These are phyloP conservation scores for Reticulitermes speratus DNA, from an alignment of 1,140 invertebrate genomes.

Conservation along the genomic window DNA sequence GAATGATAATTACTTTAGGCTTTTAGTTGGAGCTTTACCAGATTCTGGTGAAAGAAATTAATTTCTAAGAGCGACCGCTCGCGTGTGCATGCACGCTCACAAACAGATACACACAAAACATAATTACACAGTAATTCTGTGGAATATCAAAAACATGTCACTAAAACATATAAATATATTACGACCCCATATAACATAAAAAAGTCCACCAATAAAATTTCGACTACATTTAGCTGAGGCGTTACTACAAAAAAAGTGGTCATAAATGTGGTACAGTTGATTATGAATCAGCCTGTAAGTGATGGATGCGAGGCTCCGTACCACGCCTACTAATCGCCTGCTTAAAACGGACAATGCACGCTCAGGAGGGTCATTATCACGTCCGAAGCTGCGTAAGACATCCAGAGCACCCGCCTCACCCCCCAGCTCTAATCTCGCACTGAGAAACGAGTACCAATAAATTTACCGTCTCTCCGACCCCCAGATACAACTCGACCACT, in stretches of 20 bases:
- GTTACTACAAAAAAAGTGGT: background rate
- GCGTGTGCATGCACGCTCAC: too few relatives aligned
- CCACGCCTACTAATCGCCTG: conserved; percentile 1
- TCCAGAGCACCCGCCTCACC: background rate
- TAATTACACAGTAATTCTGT: too few relatives aligned
- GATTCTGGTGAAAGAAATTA: too few relatives aligned
- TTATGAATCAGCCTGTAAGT: background rate
- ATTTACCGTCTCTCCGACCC: background rate
- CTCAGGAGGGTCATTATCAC: background rate
- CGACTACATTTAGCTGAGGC: too few relatives aligned
- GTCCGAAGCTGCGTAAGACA: background rate
- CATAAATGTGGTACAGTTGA: background rate
- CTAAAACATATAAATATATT: too few relatives aligned
- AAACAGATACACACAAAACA: too few relatives aligned
- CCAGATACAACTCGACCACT: background rate
- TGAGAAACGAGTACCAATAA: background rate
- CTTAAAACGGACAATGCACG: background rate
- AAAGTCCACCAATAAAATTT: too few relatives aligned
- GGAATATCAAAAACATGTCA: too few relatives aligned
- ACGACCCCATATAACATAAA: too few relatives aligned
- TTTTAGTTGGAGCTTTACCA: too few relatives aligned
- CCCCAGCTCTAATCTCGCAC: background rate
- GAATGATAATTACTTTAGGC: too few relatives aligned
- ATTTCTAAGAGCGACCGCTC: too few relatives aligned
- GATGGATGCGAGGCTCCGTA: background rate